Conservation (phyloP, 1,140 invertebrate genomes). For the Tribolium castaneum region DNA sequence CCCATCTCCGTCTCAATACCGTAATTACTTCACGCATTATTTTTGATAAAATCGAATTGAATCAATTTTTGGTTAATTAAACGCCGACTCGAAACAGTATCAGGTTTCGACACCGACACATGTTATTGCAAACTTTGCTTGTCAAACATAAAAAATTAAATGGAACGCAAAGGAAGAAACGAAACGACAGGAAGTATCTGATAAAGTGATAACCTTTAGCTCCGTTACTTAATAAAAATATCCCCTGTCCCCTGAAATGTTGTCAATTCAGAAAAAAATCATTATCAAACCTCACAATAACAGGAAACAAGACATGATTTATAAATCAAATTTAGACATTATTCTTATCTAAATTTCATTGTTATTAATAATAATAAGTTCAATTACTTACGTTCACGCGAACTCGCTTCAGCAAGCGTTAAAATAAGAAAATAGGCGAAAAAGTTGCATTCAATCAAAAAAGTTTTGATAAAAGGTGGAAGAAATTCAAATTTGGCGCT, state of each 20-base stretch:
- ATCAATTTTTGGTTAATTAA: not conserved
- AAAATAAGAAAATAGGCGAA: too few relatives aligned
- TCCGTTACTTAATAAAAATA: slow-evolving; percentile 24
- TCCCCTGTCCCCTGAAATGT: not conserved
- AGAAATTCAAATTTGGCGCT: too few relatives aligned
- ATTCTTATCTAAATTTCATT: slow-evolving; percentile 11
- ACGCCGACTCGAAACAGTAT: slow-evolving; percentile 11
- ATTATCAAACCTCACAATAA: slow-evolving; percentile 21
- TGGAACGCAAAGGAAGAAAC: not conserved
- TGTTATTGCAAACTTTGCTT: not conserved
- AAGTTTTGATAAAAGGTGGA: too few relatives aligned
- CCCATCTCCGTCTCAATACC: not conserved
- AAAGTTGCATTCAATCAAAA: not conserved
- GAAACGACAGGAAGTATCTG: slow-evolving; percentile 19
- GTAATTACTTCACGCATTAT: not conserved
- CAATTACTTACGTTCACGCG: not conserved
- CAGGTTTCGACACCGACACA: not conserved
- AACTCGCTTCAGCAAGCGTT: not conserved
- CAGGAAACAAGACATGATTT: slow-evolving; percentile 19
- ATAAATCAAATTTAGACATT: slow-evolving; percentile 13
- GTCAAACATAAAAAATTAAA: not conserved
- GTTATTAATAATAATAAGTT: not conserved
- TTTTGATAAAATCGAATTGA: not conserved
- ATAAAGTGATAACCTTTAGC: slow-evolving; percentile 25
- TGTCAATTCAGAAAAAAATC: not conserved